Evolutionary conservation across 2,113 vertebrate genomes (phyloP).

Genomic region (Saimiri boliviensis): DNA sequence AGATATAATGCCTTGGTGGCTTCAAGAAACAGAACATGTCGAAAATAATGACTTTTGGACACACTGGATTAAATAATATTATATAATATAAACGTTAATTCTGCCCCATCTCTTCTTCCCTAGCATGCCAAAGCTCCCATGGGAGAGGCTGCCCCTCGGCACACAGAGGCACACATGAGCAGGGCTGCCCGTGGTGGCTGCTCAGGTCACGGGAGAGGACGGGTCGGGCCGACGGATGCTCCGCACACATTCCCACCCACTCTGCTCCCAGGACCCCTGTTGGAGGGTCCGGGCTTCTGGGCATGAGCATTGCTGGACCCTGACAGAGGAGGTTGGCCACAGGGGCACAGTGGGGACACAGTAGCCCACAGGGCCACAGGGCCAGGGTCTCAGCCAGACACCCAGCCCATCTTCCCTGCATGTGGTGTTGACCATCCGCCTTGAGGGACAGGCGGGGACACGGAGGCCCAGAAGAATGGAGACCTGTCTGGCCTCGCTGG

Average conservation of each 20-base stretch:
- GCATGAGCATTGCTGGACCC: not conserved
- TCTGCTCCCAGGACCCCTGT: too few relatives aligned
- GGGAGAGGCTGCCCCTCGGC: not conserved
- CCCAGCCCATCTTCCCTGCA: accelerated
- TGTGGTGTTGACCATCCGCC: too few relatives aligned
- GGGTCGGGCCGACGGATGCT: too few relatives aligned
- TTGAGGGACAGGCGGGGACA: not conserved
- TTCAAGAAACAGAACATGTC: not conserved
- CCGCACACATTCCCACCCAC: too few relatives aligned
- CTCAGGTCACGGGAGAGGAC: too few relatives aligned
- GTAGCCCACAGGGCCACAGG: not conserved
- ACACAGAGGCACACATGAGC: accelerated
- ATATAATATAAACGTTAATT: accelerated
- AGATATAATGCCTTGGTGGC: not conserved
- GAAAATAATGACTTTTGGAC: not conserved
- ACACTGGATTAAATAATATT: not conserved
- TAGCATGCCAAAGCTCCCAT: too few relatives aligned
- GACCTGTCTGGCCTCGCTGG: accelerated
- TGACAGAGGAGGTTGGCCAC: not conserved
- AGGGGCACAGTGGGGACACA: not conserved
- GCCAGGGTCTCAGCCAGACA: not conserved
- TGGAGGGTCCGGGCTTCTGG: not conserved
- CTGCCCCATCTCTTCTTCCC: not conserved
- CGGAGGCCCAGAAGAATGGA: not conserved
- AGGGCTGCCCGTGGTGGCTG: too few relatives aligned